Evolutionary conservation across 1,140 invertebrate species (phyloP).

Genomic region (Wiebesia pumilae): DNA sequence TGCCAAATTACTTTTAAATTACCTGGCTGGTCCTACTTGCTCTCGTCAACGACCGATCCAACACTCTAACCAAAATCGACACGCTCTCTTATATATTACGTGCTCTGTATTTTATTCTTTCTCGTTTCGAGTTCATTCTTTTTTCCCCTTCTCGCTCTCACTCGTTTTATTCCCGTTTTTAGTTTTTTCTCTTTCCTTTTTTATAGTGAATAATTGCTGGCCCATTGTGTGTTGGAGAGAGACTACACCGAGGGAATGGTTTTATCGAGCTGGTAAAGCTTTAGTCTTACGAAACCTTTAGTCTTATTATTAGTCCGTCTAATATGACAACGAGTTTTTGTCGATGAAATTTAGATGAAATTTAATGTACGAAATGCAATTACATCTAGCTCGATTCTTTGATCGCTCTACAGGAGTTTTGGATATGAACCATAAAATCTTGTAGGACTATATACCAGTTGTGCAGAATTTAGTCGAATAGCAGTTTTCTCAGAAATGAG

Average conservation of each 20-base stretch:
- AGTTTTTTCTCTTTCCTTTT: too few relatives aligned
- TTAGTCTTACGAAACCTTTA: neutral
- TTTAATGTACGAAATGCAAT: neutral
- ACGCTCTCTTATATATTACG: neutral
- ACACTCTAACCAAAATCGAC: slow-evolving; percentile 17
- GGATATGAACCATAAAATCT: neutral
- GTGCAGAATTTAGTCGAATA: neutral
- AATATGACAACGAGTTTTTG: neutral
- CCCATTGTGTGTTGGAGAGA: neutral
- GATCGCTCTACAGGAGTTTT: neutral
- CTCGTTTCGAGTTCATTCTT: slow-evolving; percentile 42
- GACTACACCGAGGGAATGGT: neutral
- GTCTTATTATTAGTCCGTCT: neutral
- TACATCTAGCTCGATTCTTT: neutral
- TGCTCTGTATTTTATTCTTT: neutral
- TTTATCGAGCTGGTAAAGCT: neutral
- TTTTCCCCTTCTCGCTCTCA: slow-evolving; percentile 35
- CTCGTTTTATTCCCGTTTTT: slow-evolving; percentile 47
- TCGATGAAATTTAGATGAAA: neutral
- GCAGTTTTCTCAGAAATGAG: neutral
- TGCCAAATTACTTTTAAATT: slow-evolving; percentile 48
- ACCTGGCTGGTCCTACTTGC: slow-evolving; percentile 6
- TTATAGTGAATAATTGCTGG: neutral
- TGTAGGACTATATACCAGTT: neutral
- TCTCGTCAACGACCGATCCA: neutral